Percentiles rank a stretch among this genome's conserved stretches.
These are phyloP conservation scores for Arctocebus calabarensis DNA, from an alignment of 2,797 vertebrate genomes.

Conservation along the genomic window DNA sequence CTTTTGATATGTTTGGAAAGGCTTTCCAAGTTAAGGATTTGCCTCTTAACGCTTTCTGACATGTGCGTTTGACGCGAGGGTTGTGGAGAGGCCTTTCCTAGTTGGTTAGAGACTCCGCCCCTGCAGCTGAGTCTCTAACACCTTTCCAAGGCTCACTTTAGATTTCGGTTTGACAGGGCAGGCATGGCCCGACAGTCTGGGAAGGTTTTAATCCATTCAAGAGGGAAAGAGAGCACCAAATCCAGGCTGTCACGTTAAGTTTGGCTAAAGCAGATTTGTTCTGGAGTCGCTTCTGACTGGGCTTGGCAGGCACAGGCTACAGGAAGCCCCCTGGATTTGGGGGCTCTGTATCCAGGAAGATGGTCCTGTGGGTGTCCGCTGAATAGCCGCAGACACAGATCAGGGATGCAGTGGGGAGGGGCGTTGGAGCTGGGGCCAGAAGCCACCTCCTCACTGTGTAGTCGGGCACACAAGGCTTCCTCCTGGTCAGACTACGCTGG, in stretches of 20 bases:
- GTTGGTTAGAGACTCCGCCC: not conserved
- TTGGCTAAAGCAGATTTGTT: not conserved
- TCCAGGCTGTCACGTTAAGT: not conserved
- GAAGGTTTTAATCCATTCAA: too few relatives aligned
- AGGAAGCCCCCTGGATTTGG: not conserved
- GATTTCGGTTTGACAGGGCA: rapidly evolving
- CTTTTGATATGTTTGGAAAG: not conserved
- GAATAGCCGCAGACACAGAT: not conserved
- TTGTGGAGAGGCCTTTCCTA: rapidly evolving
- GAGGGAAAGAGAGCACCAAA: rapidly evolving
- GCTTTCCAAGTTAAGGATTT: not conserved
- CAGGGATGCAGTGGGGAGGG: not conserved
- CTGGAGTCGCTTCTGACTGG: not conserved
- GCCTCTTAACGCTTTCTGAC: not conserved
- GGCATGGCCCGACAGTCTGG: rapidly evolving
- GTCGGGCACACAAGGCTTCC: too few relatives aligned
- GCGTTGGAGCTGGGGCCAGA: too few relatives aligned
- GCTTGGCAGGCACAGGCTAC: not conserved
- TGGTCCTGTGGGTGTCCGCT: rapidly evolving
- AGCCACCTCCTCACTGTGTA: not conserved
- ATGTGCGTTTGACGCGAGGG: not conserved
- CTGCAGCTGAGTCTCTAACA: too few relatives aligned
- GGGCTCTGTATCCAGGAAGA: not conserved
- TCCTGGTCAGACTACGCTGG: too few relatives aligned
- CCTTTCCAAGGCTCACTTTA: not conserved